Conservation (phyloP, 2,888 invertebrate genomes). For the Noctua janthe region DNA sequence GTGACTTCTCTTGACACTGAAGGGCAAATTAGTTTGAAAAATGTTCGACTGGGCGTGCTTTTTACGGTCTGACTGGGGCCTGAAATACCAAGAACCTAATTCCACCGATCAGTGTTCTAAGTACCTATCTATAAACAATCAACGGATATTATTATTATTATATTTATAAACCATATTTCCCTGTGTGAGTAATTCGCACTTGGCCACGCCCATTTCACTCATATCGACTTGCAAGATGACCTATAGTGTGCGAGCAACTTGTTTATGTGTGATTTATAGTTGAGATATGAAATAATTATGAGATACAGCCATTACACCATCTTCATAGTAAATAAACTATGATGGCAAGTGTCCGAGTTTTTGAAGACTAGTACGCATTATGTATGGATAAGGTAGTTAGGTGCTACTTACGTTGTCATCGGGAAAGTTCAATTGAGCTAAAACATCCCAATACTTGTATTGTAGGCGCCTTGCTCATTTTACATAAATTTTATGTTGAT, state of each 20-base stretch:
- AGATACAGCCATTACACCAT: background rate
- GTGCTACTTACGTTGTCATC: background rate
- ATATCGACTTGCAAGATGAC: conserved; percentile 20
- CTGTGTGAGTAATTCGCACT: conserved; percentile 23
- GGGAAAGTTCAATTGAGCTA: background rate
- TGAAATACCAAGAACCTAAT: background rate
- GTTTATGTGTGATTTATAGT: conserved; percentile 25
- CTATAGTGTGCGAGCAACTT: conserved; percentile 30
- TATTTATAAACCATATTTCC: background rate
- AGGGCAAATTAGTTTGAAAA: background rate
- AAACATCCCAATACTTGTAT: background rate
- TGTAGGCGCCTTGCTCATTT: background rate
- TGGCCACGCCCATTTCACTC: conserved; percentile 35
- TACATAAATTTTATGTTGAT: background rate
- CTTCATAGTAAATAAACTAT: background rate
- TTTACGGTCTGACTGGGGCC: background rate
- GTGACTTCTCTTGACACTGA: background rate
- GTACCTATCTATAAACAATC: background rate
- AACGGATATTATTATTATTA: background rate
- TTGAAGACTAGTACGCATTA: background rate
- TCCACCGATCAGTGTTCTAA: background rate
- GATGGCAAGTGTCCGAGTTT: background rate
- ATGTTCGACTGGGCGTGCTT: background rate
- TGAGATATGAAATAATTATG: conserved; percentile 23
- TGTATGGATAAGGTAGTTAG: no score